Base-by-base conservation (phyloP, 1,140 invertebrate genomes). In the Eurosta solidaginis region DNA sequence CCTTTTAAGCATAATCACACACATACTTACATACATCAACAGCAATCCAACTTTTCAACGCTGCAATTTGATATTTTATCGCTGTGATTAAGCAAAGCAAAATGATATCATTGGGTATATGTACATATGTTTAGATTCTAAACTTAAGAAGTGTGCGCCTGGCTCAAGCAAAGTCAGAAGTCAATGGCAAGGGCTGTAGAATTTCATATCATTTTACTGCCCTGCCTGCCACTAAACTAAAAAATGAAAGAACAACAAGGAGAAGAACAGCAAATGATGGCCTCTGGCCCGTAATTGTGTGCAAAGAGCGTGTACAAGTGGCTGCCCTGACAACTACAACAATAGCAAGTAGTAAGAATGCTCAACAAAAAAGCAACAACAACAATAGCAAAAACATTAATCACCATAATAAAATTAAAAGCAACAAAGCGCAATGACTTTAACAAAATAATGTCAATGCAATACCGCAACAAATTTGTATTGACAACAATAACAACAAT, bases 281-380 rank as follows among this genome's bases (percentile, higher is more conserved):
- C 73, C 44, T 74, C 44, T 74, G 73, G 73, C 42, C 73, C 22
- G 59, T 74, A 74, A 74, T 74, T 74, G 73, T 74, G 73, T 74
- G 73, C 73, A 47, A 47, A 27, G 73, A 45, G 44, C 73, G 73
- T 74, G 45, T 47, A 29, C 73, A 47, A 22, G 73, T 74, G 40
- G 27, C 42, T 74, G 40, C 73, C 44, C 73, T 27, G 40, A 47
- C 44, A 47, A 52, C 27, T 36, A 20, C 44, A 76, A 54, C 49
- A 76, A 76, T 14, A 76, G 33, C 7, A 42, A 74, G 22, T 17
- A 17, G 45, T 3, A 47, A 47, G 5, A n/a, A n/a, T n/a, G n/a
- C n/a, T n/a, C 45, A 63, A 52, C n/a, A 52, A 76, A 22, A 74
- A 68, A n/a, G n/a, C 27, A 2, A 14, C 29, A 40, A 63, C 9